These are phyloP conservation scores for Anorthoa munda DNA, from an alignment of 2,888 invertebrate species.

Conservation along the genomic window DNA sequence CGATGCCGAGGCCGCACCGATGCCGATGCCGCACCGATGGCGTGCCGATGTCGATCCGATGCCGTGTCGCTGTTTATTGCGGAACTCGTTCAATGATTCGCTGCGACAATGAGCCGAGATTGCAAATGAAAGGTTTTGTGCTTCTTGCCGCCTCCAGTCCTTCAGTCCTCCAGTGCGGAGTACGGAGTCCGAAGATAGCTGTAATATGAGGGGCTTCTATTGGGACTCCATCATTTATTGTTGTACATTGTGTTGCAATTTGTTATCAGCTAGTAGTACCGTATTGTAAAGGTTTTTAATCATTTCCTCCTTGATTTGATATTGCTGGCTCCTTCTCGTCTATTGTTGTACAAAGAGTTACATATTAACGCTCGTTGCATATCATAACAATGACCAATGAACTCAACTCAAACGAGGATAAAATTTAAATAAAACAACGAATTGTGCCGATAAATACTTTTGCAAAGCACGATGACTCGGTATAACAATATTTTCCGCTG, in stretches of 20 bases:
- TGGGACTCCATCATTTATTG: slow-evolving; percentile 29
- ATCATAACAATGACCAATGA: not conserved
- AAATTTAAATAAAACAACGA: too few species aligned
- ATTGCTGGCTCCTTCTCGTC: not conserved
- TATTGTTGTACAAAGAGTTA: not conserved
- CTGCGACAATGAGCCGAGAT: slow-evolving; percentile 57
- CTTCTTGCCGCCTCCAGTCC: slow-evolving; percentile 46
- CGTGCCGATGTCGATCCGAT: slow-evolving; percentile 22
- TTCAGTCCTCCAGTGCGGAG: too few species aligned
- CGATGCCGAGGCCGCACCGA: slow-evolving; percentile 11
- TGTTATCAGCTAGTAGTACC: not conserved
- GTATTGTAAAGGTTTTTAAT: not conserved
- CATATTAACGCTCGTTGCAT: not conserved
- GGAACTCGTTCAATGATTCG: slow-evolving; percentile 63
- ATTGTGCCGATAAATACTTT: not conserved
- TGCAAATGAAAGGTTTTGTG: slow-evolving; percentile 63
- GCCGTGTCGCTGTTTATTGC: slow-evolving; percentile 49
- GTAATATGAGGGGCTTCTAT: slow-evolving; percentile 26
- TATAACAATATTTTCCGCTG: not conserved
- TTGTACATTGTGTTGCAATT: slow-evolving; percentile 29
- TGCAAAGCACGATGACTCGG: not conserved
- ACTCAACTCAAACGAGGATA: not conserved
- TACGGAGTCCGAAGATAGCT: slow-evolving; percentile 6
- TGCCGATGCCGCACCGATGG: slow-evolving; percentile 5
- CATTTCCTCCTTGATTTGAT: not conserved